These are phyloP conservation scores for Bambusicola thoracicus DNA, from an alignment of 2,113 vertebrate species.

Conservation along the genomic window DNA sequence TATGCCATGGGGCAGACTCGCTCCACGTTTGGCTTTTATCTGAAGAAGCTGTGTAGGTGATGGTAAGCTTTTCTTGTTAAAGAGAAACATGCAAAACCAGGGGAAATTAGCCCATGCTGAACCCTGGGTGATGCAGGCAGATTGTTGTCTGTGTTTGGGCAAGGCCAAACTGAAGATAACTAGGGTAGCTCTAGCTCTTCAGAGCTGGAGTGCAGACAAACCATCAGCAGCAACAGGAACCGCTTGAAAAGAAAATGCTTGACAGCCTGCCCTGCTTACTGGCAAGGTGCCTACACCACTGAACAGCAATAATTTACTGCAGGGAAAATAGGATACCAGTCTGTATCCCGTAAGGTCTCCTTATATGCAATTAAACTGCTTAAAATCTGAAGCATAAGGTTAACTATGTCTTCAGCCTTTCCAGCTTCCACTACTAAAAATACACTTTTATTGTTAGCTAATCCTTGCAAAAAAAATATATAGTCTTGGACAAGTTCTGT, in stretches of 20 bases:
- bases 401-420: neutral
- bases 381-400: neutral
- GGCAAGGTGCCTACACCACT: neutral
- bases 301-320: neutral
- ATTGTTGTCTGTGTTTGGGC: neutral
- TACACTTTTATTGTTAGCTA: neutral
- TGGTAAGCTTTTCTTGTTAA: neutral
- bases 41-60: neutral
- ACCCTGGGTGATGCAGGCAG: neutral
- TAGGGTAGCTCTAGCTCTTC: neutral
- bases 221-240: neutral
- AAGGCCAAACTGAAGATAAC: neutral
- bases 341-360: neutral
- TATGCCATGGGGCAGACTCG: rapidly evolving
- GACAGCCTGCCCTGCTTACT: neutral
- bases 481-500: neutral
- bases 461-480: neutral
- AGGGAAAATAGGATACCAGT: neutral
- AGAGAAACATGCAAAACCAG: neutral
- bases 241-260: rapidly evolving
- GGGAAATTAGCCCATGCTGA: neutral
- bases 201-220: neutral
- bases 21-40: neutral
- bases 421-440: neutral
- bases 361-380: neutral